phyloP scores from a whole-genome alignment of 1,140 invertebrate species.

The Parasteatoda tepidariorum region DNA sequence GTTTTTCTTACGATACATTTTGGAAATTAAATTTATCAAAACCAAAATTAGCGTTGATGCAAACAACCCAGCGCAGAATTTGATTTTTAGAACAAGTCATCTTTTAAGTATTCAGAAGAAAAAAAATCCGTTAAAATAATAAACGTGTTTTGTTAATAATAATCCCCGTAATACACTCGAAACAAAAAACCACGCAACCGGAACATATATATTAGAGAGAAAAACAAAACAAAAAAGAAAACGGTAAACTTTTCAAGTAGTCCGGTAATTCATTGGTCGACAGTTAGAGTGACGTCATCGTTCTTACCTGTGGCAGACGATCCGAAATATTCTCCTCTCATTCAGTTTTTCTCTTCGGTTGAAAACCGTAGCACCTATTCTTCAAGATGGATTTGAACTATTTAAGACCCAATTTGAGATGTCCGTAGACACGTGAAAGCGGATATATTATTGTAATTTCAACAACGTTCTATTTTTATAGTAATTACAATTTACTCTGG shows the following conservation, averaged over 20 bases:
- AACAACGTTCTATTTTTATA: background rate
- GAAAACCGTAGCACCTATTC: background rate
- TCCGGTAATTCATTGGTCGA: constrained; percentile 45
- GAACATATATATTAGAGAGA: constrained; percentile 1
- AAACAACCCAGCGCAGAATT: too few species aligned
- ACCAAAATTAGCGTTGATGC: too few species aligned
- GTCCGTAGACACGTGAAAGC: background rate
- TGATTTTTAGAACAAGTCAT: too few species aligned
- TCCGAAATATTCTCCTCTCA: constrained; percentile 24
- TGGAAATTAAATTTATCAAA: too few species aligned
- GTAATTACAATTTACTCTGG: background rate
- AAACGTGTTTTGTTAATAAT: background rate
- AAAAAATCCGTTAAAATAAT: background rate
- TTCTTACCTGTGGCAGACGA: constrained; percentile 45
- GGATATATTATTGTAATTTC: background rate
- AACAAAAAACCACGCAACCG: constrained; percentile 43
- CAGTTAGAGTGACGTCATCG: constrained; percentile 8
- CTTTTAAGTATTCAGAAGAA: too few species aligned
- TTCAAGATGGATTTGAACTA: constrained; percentile 14
- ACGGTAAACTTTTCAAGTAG: constrained; percentile 8
- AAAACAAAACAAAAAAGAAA: background rate
- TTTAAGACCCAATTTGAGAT: background rate
- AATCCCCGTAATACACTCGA: background rate
- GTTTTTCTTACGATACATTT: too few species aligned
- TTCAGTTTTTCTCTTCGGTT: constrained; percentile 40